Evolutionary conservation across 2,797 vertebrate genomes (phyloP).

Genomic region (Squalus acanthias): DNA sequence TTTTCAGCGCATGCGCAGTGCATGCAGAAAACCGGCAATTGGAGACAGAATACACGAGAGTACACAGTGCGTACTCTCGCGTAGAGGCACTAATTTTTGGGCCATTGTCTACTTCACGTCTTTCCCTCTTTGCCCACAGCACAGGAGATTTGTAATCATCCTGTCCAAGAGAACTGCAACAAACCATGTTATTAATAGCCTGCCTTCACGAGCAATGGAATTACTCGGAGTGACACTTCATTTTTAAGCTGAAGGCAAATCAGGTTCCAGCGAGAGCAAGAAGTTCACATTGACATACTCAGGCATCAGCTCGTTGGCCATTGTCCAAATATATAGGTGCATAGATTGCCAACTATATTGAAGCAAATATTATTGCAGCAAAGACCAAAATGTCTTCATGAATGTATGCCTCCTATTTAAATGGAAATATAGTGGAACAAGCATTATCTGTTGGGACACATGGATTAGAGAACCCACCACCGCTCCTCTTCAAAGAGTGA

Average conservation of each 20-base stretch:
- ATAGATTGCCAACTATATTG: background rate
- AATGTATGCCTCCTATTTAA: background rate
- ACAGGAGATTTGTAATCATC: conserved; percentile 12
- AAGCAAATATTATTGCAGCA: background rate
- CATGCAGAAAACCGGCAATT: too few relatives aligned
- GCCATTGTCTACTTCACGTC: background rate
- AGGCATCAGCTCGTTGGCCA: background rate
- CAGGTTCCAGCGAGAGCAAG: background rate
- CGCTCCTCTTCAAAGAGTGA: background rate
- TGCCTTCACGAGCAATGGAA: background rate
- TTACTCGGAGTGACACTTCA: background rate
- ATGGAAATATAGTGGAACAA: background rate
- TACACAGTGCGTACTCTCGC: too few relatives aligned
- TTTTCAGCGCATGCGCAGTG: too few relatives aligned
- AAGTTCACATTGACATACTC: background rate
- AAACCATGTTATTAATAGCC: conserved; percentile 4
- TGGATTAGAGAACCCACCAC: too few relatives aligned
- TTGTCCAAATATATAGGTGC: background rate
- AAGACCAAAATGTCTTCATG: background rate
- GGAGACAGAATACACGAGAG: too few relatives aligned
- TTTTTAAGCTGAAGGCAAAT: background rate
- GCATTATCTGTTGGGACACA: background rate
- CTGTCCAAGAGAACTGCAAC: background rate
- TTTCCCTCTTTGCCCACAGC: background rate
- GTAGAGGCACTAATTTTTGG: too few relatives aligned